These are phyloP conservation scores for Heliangelus exortis DNA, from an alignment of 2,797 vertebrate genomes.

Conservation along the genomic window DNA sequence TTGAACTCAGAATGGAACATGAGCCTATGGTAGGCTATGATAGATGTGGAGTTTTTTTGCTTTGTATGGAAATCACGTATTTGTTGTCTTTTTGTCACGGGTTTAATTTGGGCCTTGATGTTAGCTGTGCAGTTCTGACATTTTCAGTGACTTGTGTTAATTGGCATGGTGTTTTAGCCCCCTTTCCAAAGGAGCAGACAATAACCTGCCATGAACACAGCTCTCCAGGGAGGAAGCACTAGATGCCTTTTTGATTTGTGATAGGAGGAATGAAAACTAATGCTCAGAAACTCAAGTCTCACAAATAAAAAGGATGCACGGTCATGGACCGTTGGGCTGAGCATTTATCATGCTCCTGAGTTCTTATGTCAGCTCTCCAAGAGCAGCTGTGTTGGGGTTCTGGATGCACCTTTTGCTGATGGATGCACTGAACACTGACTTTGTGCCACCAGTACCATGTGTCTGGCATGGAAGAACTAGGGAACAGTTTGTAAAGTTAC, in stretches of 20 bases:
- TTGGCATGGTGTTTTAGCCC: background rate
- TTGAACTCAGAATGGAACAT: background rate
- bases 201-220: background rate
- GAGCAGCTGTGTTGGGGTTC: background rate
- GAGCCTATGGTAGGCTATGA: background rate
- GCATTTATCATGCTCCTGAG: background rate
- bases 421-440: background rate
- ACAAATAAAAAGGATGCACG: background rate
- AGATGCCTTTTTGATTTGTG: background rate
- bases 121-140: background rate
- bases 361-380: background rate
- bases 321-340: background rate
- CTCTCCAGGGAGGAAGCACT: background rate
- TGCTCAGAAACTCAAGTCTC: background rate
- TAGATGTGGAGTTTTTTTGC: background rate
- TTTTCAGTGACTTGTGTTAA: background rate
- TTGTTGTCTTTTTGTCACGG: background rate
- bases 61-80: background rate
- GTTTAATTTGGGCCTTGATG: background rate
- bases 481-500: background rate
- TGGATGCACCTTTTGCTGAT: background rate
- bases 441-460: background rate
- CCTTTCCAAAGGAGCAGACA: background rate
- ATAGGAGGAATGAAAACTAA: background rate
- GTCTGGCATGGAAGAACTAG: background rate